These are phyloP conservation scores for Selene dorsalis DNA, from an alignment of 2,797 vertebrate species.

Conservation along the genomic window DNA sequence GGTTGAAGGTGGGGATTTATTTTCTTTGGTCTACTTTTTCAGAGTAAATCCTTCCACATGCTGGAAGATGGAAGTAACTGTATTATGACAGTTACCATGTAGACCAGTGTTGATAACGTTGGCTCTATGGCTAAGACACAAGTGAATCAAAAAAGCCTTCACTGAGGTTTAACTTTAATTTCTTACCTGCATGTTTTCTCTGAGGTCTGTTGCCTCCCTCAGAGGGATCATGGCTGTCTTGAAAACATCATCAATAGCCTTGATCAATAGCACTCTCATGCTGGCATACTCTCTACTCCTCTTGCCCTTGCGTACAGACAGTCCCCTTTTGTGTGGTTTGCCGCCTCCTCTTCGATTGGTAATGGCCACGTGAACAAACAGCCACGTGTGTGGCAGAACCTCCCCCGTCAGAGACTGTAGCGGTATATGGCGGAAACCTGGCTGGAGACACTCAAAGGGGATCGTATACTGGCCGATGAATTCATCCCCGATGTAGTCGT, in stretches of 20 bases:
- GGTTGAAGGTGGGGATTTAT: neutral
- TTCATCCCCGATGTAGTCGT: constrained; percentile 98
- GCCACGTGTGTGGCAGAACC: constrained; percentile 89
- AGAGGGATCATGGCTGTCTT: constrained; percentile 94
- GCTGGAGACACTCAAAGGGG: constrained; percentile 98
- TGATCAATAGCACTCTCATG: constrained; percentile 95
- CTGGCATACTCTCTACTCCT: constrained; percentile 94
- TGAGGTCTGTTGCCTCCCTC: constrained; percentile 94
- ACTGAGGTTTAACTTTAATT: neutral
- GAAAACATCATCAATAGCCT: constrained; percentile 95
- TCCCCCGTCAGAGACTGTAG: constrained; percentile 97
- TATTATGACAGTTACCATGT: neutral
- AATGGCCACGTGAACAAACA: constrained; percentile 98
- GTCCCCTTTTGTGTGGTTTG: constrained; percentile 96
- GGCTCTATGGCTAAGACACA: neutral
- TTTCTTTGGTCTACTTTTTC: constrained; percentile 19
- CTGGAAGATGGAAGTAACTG: constrained; percentile 7
- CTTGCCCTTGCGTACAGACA: constrained; percentile 96
- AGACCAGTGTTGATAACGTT: neutral
- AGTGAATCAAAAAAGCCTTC: neutral
- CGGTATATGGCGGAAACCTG: constrained; percentile 95
- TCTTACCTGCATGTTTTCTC: constrained; percentile 99
- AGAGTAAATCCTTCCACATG: constrained; percentile 46
- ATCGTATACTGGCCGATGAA: constrained; percentile 98
- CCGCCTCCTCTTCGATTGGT: constrained; percentile 98